Conservation (phyloP, 2,888 invertebrate genomes). For the Lochmaea capreae region DNA sequence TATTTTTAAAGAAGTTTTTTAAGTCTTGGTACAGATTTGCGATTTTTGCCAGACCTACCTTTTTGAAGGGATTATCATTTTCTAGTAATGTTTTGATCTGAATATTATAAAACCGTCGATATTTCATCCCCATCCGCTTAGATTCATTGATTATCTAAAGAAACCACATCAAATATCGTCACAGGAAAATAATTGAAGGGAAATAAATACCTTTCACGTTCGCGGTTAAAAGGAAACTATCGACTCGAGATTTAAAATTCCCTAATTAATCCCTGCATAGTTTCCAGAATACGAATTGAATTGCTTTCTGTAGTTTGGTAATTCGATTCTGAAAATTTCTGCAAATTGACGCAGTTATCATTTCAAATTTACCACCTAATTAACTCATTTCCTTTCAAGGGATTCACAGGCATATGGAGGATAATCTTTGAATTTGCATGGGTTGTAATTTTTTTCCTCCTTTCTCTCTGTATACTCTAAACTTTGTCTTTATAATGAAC, state of each 20-base stretch:
- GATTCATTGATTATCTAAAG: background rate
- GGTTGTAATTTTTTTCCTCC: too few relatives aligned
- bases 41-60: too few relatives aligned
- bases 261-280: slow-evolving; percentile 24
- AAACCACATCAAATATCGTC: background rate
- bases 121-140: too few relatives aligned
- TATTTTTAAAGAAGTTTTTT: too few relatives aligned
- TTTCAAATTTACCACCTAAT: slow-evolving; percentile 18
- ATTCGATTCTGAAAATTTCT: slow-evolving; percentile 10
- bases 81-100: too few relatives aligned
- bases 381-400: background rate
- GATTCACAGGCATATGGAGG: too few relatives aligned
- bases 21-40: too few relatives aligned
- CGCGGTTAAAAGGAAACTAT: slow-evolving; percentile 14
- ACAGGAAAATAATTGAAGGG: slow-evolving; percentile 21
- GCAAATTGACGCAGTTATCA: background rate
- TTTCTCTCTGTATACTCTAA: too few relatives aligned
- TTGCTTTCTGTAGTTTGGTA: slow-evolving; percentile 10
- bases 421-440: too few relatives aligned
- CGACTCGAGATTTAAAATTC: slow-evolving; percentile 13
- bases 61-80: too few relatives aligned
- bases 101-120: too few relatives aligned
- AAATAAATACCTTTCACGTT: slow-evolving; percentile 19
- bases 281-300: slow-evolving; percentile 15
- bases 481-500: too few relatives aligned